These are phyloP conservation scores for Baryphthengus martii DNA, from an alignment of 2,113 vertebrate species.

Conservation along the genomic window DNA sequence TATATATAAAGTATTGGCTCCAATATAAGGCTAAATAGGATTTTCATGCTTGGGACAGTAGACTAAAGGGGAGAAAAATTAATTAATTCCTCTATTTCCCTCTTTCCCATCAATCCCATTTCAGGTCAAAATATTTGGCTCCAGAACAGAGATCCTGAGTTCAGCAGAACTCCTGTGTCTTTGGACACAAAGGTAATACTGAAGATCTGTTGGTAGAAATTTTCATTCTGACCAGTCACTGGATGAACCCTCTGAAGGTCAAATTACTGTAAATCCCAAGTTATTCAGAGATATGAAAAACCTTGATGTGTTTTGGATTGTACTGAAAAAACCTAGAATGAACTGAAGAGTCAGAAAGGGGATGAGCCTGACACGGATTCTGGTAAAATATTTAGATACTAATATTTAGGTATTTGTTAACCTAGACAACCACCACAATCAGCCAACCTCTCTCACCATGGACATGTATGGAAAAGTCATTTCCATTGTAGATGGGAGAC, in stretches of 20 bases:
- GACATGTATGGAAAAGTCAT: background rate
- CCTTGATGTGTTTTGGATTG: background rate
- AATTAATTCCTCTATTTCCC: conserved; percentile 13
- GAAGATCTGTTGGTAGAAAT: conserved; percentile 19
- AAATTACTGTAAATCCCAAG: background rate
- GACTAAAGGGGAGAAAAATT: background rate
- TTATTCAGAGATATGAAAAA: background rate
- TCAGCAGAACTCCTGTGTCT: conserved; percentile 6
- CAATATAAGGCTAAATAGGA: background rate
- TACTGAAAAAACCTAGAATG: background rate
- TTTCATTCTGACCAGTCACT: background rate
- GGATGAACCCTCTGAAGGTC: background rate
- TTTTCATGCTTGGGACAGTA: conserved; percentile 5
- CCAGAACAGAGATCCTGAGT: conserved; percentile 28
- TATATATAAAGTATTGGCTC: background rate
- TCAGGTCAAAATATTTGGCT: conserved; percentile 44
- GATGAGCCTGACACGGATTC: background rate
- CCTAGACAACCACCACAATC: background rate
- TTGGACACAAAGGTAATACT: conserved; percentile 16
- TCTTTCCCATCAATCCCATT: conserved; percentile 24
- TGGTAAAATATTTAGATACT: background rate
- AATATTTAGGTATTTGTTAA: background rate
- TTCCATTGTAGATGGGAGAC: background rate
- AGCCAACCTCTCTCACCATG: background rate
- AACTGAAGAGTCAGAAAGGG: background rate